A percentile compares a stretch with the other conserved stretches of the same genome.
Conservation (phyloP, 2,113 vertebrate genomes). For the Ia io region DNA sequence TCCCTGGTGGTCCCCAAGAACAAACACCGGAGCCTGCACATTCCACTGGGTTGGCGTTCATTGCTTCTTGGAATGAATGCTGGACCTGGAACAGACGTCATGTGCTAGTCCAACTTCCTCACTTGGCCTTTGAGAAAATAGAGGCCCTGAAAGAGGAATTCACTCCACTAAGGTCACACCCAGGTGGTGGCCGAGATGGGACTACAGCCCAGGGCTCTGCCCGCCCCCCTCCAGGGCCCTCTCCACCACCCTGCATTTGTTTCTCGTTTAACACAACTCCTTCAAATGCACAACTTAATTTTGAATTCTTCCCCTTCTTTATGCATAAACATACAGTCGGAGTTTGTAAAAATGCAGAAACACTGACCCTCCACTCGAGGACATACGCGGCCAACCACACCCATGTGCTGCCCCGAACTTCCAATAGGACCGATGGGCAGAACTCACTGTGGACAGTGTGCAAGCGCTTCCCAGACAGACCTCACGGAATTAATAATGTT, state of each 20-base stretch:
- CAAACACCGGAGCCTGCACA: background rate
- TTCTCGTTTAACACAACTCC: background rate
- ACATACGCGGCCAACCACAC: constrained; percentile 55
- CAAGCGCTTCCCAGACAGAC: constrained; percentile 11
- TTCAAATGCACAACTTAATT: constrained; percentile 47
- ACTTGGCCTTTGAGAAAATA: background rate
- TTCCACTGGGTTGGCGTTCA: background rate
- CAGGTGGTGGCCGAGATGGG: background rate
- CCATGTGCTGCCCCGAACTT: constrained; percentile 28
- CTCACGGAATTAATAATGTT: background rate
- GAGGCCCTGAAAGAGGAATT: background rate
- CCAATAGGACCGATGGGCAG: background rate
- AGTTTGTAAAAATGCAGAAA: constrained; percentile 54
- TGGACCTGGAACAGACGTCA: background rate
- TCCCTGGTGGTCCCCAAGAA: background rate
- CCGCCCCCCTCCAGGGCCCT: background rate
- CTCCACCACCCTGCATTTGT: background rate
- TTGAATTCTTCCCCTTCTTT: constrained; percentile 45
- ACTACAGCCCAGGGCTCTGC: background rate
- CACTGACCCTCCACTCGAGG: constrained; percentile 1
- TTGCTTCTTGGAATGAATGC: background rate
- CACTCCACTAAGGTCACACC: background rate
- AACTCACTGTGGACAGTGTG: background rate
- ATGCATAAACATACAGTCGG: constrained; percentile 31
- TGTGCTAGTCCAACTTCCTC: background rate